These are phyloP conservation scores for Amphiprion percula DNA, from an alignment of 2,113 vertebrate species.

Conservation along the genomic window DNA sequence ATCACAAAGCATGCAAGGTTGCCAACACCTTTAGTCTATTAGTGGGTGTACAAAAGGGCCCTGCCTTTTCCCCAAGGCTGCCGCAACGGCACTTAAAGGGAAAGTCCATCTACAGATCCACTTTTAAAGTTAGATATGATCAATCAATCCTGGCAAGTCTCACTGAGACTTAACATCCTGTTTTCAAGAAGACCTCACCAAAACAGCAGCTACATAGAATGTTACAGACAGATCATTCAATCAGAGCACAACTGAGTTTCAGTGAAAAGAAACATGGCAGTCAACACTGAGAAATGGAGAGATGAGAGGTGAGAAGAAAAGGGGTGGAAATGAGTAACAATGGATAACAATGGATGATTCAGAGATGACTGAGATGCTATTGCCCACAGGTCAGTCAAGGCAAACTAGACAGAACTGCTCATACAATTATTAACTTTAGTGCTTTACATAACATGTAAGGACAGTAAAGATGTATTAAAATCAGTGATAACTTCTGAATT, in stretches of 20 bases:
- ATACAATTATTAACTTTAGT: background rate
- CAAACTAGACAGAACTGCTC: background rate
- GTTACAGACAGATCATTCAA: background rate
- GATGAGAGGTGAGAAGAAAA: background rate
- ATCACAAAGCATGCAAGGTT: slow-evolving; percentile 3
- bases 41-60: slow-evolving; percentile 7
- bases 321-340: background rate
- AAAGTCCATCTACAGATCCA: background rate
- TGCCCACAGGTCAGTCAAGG: background rate
- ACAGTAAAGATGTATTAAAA: too few species aligned
- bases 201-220: background rate
- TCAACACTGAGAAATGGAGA: background rate
- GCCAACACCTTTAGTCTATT: slow-evolving; percentile 47
- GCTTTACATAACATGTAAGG: too few species aligned
- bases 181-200: too few species aligned
- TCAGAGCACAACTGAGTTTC: too few species aligned
- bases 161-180: background rate
- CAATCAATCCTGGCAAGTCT: background rate
- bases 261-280: too few species aligned
- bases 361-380: too few species aligned
- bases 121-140: background rate
- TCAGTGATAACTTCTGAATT: too few species aligned
- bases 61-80: background rate
- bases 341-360: too few species aligned
- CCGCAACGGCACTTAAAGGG: slow-evolving; percentile 2